These are phyloP conservation scores for Tenthredo scrophulariae DNA, from an alignment of 2,888 invertebrate genomes.

Conservation along the genomic window DNA sequence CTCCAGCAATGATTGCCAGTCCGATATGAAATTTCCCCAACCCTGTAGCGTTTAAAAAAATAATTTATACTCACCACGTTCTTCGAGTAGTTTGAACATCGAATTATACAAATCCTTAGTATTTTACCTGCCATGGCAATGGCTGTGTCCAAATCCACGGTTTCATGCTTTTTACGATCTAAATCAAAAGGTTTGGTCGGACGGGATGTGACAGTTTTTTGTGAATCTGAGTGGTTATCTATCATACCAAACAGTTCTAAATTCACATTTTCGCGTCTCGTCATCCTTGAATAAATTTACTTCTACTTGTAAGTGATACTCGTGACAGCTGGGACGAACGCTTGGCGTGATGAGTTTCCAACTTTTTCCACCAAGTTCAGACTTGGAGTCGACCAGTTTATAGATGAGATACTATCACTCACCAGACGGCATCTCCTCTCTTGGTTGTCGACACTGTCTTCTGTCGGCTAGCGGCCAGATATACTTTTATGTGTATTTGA, in stretches of 20 bases:
- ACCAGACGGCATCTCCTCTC: background rate
- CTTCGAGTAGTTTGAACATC: background rate
- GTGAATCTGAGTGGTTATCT: background rate
- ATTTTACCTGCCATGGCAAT: slow-evolving; percentile 20
- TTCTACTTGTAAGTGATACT: background rate
- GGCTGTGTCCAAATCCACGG: slow-evolving; percentile 34
- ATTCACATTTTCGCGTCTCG: background rate
- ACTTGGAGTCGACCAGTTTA: background rate
- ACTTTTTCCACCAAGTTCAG: background rate
- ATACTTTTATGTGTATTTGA: background rate
- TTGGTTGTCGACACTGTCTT: background rate
- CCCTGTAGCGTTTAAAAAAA: background rate
- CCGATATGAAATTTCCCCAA: slow-evolving; percentile 20
- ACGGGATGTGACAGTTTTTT: background rate
- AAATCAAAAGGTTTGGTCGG: background rate
- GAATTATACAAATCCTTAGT: background rate
- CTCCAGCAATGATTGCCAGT: slow-evolving; percentile 9
- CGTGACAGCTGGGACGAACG: background rate
- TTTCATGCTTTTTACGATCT: background rate
- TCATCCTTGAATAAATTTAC: background rate
- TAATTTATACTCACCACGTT: background rate
- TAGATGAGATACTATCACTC: background rate
- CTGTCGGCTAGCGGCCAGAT: too few species aligned
- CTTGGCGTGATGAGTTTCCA: background rate
- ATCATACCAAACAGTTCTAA: background rate